Percentiles rank a stretch among this genome's conserved stretches.
Conservation (phyloP, 2,113 vertebrate genomes). For the Clarias batrachus region DNA sequence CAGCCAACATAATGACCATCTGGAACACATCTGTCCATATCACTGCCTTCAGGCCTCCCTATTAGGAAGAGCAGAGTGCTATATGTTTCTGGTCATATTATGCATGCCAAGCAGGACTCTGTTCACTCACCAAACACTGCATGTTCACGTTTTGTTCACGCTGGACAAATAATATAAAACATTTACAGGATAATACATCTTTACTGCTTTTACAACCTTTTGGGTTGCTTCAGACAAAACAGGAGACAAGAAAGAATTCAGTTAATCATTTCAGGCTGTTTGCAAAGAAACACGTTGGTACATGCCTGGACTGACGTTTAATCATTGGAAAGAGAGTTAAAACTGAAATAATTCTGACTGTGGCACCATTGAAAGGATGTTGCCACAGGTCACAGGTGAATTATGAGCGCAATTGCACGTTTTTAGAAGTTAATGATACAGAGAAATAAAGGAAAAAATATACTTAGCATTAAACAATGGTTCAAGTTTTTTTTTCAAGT, state of each 20-base stretch:
- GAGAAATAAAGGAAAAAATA: neutral
- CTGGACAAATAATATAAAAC: neutral
- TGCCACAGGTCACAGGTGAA: neutral
- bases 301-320: neutral
- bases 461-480: neutral
- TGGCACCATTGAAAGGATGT: too few species aligned
- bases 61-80: conserved; percentile 14
- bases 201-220: neutral
- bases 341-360: neutral
- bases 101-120: neutral
- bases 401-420: neutral
- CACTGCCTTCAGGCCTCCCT: conserved; percentile 80
- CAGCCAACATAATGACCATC: conserved; percentile 77
- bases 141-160: neutral
- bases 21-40: conserved; percentile 81
- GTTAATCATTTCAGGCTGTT: neutral
- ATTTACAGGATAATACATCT: neutral
- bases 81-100: neutral
- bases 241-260: neutral
- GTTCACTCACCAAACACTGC: neutral
- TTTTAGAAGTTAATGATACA: neutral
- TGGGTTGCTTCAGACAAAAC: neutral
- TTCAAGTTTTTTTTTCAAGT: too few species aligned
- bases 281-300: neutral
- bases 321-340: neutral